A percentile compares a stretch with the other conserved stretches of the same genome.
Conservation (phyloP, 2,888 invertebrate genomes). For the Nyleta sp. region DNA sequence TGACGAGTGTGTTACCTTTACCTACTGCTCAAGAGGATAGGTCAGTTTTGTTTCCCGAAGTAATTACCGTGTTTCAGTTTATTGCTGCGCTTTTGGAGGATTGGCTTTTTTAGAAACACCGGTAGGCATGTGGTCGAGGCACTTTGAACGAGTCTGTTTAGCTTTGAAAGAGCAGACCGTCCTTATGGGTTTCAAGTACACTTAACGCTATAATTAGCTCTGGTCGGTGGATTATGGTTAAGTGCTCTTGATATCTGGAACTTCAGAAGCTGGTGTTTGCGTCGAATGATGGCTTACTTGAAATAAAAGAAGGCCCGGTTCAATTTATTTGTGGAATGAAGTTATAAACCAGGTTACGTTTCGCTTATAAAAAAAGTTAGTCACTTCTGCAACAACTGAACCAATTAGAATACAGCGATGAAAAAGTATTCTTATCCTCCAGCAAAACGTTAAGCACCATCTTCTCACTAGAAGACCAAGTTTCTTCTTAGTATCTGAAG, state of each 20-base stretch:
- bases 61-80: neutral
- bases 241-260: slow-evolving; percentile 30
- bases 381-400: too few relatives aligned
- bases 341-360: too few relatives aligned
- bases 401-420: too few relatives aligned
- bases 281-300: too few relatives aligned
- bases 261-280: neutral
- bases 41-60: slow-evolving; percentile 27
- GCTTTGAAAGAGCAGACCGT: slow-evolving; percentile 27
- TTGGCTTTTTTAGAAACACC: slow-evolving; percentile 1
- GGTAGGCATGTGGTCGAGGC: slow-evolving; percentile 33
- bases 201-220: slow-evolving; percentile 54
- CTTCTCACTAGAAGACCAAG: too few relatives aligned
- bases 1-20: neutral
- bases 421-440: too few relatives aligned
- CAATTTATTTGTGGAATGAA: too few relatives aligned
- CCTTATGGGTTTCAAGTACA: slow-evolving; percentile 37
- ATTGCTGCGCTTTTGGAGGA: neutral
- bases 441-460: too few relatives aligned
- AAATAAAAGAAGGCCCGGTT: too few relatives aligned
- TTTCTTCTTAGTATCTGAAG: too few relatives aligned
- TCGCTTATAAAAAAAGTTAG: too few relatives aligned
- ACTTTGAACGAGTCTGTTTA: slow-evolving; percentile 41
- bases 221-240: slow-evolving; percentile 5
- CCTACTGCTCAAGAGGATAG: slow-evolving; percentile 11